Conservation (phyloP, 2,888 invertebrate species). For the Archaeoteleia sp. region DNA sequence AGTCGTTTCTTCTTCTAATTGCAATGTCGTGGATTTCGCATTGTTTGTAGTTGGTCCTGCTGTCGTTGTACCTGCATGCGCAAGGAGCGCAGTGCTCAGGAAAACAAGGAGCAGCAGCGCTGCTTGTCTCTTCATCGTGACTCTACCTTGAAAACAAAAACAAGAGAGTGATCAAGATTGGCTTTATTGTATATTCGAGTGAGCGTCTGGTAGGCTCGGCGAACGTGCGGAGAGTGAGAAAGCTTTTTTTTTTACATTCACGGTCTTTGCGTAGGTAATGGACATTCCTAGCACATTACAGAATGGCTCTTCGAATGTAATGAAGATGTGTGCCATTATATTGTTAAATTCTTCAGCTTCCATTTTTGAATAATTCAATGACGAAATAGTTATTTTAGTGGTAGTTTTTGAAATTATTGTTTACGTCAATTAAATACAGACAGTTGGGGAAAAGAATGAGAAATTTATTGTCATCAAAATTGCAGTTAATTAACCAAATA, state of each 20-base stretch:
- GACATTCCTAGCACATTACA: constrained; percentile 44
- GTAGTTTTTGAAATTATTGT: no score
- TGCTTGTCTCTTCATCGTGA: constrained; percentile 63
- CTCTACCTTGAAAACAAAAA: constrained; percentile 54
- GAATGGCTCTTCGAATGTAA: constrained; percentile 18
- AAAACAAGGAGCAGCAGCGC: constrained; percentile 64
- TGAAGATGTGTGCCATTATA: constrained; percentile 15
- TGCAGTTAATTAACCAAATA: no score
- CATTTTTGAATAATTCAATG: no score
- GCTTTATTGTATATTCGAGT: constrained; percentile 31
- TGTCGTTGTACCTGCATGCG: neutral
- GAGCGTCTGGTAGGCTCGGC: constrained; percentile 11
- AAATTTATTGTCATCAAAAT: no score
- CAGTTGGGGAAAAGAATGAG: no score
- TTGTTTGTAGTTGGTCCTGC: neutral
- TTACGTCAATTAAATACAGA: no score
- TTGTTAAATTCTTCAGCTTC: constrained; percentile 10
- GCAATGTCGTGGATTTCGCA: neutral
- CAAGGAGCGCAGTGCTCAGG: constrained; percentile 36
- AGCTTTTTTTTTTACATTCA: constrained; percentile 29
- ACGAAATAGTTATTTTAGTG: no score
- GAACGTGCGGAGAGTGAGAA: constrained; percentile 40
- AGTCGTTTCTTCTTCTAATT: constrained; percentile 4
- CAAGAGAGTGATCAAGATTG: constrained; percentile 17
- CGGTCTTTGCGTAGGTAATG: constrained; percentile 45